Base-by-base conservation (phyloP, 1,140 invertebrate genomes). In the Nasonia giraulti region DNA sequence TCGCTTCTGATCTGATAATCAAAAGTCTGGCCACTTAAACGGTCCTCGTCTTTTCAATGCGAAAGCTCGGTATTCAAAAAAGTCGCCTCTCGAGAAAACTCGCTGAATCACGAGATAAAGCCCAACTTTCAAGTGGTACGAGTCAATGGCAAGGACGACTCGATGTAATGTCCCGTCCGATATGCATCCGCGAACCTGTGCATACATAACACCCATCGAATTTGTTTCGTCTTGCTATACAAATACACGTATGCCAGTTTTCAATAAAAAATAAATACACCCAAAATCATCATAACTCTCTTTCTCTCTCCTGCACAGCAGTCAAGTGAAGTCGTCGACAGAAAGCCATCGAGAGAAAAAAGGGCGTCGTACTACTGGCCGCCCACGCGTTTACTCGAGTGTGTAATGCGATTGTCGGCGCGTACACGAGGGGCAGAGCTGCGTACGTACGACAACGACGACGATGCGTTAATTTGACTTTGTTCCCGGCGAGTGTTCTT, bases 391-490 rank as follows among this genome's bases (percentile, higher is more conserved):
- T 83, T 20, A 40, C 82, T 84, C 68, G 44, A 73, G 76, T 73
- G 44, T 47, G 68, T 79, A 79, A 84, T 84, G 66, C 74, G 76
- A 84, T 84, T 84, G 76, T 79, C 75, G 75, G 82, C 8, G 55
- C 68, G 8, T 11, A 12, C 20, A 33, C 68, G 20, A 47, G n/a
- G 75, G n/a, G 75, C 14, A 77, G 75, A 40, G 33, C 7, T 8
- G 37, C 27, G 27, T 8, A 47, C 5, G 76, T 4, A 20, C 8
- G 37, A 6, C 40, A 17, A 17, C 62, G 11, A 33, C 68, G 73
- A 76, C 33, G 82, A 79, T 77, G 69, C 81, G 81, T 84, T 84
- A 84, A 84, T 84, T 84, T 84, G 66, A 79, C 75, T 79, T 79
- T 79, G 44, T 55, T 62, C 76, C 17, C 82, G 27, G 68, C 74